phyloP scores from a whole-genome alignment of 2,888 invertebrate species.

The Pachydiplax longipennis region DNA sequence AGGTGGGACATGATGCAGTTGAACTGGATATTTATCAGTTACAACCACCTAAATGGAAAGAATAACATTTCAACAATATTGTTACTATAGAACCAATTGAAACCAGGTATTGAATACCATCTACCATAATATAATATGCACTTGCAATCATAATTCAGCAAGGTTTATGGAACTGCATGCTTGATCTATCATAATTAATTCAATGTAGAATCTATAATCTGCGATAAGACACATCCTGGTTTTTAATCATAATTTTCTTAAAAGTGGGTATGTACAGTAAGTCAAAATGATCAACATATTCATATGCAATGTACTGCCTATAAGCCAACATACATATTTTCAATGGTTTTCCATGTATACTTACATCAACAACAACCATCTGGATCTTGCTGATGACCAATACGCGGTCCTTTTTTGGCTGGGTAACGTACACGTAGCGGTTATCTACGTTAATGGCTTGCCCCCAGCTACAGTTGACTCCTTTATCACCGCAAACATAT shows the following conservation, averaged over 20 bases:
- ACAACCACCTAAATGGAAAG: constrained; percentile 66
- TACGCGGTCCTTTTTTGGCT: constrained; percentile 74
- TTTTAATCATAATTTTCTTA: no score
- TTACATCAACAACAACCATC: constrained; percentile 74
- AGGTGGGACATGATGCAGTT: constrained; percentile 72
- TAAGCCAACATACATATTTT: neutral
- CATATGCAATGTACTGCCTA: neutral
- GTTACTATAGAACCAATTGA: neutral
- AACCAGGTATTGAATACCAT: neutral
- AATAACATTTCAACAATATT: neutral
- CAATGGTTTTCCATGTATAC: constrained; percentile 51
- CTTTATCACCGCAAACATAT: constrained; percentile 75
- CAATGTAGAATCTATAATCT: no score
- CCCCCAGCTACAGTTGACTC: constrained; percentile 74
- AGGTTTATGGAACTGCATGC: no score
- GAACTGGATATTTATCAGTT: constrained; percentile 76
- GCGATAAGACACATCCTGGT: no score
- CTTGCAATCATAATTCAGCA: no score
- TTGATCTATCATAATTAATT: no score
- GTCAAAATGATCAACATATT: neutral
- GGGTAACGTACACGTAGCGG: constrained; percentile 75
- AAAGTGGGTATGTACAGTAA: no score
- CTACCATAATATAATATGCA: no score
- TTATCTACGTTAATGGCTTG: constrained; percentile 74
- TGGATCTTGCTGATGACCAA: constrained; percentile 75